These are phyloP conservation scores for Picus viridis DNA, from an alignment of 2,797 vertebrate species.

Conservation along the genomic window DNA sequence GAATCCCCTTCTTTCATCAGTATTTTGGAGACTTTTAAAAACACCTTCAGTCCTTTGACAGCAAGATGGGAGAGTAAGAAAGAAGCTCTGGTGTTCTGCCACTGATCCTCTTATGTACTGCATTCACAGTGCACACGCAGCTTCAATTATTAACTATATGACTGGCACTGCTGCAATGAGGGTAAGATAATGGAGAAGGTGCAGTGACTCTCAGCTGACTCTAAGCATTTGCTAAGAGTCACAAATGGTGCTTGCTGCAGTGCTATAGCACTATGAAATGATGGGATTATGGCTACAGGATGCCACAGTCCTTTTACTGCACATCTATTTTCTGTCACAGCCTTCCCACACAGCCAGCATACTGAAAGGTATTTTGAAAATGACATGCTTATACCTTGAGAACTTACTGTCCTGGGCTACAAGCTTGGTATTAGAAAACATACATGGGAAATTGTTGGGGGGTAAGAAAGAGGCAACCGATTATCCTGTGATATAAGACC, in stretches of 20 bases:
- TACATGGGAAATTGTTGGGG: fast-evolving
- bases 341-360: background rate
- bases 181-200: background rate
- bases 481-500: background rate
- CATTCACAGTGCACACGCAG: background rate
- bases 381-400: background rate
- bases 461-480: background rate
- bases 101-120: background rate
- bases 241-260: background rate
- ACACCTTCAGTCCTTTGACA: background rate
- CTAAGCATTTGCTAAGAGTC: background rate
- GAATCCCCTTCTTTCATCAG: background rate
- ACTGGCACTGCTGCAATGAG: background rate
- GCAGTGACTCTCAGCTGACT: background rate
- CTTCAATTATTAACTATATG: background rate
- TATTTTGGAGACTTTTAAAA: background rate
- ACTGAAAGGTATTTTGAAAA: background rate
- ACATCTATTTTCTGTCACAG: background rate
- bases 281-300: background rate
- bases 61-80: background rate
- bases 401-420: background rate
- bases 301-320: background rate
- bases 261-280: background rate
- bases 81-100: background rate
- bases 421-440: background rate